Evolutionary conservation across 2,888 invertebrate species (phyloP).

Genomic region (Dendrolimus houi): DNA sequence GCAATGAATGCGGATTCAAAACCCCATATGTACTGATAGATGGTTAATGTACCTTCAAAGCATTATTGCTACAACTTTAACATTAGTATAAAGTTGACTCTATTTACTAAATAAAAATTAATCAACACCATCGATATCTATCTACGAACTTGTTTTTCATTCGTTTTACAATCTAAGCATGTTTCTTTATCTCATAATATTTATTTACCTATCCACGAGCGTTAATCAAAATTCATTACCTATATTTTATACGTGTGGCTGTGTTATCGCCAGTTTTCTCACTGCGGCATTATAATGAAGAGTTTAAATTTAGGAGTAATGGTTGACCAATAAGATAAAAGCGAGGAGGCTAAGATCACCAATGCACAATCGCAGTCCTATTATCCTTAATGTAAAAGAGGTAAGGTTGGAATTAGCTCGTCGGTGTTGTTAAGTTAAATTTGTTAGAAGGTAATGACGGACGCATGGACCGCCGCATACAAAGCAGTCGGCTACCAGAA

Average conservation of each 20-base stretch:
- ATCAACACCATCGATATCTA: background rate
- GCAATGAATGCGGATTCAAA: too few species aligned
- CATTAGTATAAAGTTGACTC: too few species aligned
- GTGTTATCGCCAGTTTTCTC: constrained; percentile 69
- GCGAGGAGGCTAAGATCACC: constrained; percentile 58
- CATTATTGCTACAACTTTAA: too few species aligned
- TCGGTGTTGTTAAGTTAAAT: constrained; percentile 15
- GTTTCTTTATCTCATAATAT: constrained; percentile 23
- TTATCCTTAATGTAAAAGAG: constrained; percentile 16
- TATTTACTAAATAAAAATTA: background rate
- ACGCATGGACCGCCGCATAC: constrained; percentile 71
- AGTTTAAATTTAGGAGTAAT: constrained; percentile 76
- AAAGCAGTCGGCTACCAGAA: constrained; percentile 75
- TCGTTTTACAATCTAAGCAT: constrained; percentile 19
- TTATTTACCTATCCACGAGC: constrained; percentile 39
- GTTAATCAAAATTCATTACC: constrained; percentile 69
- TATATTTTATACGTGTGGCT: constrained; percentile 60
- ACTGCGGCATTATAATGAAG: constrained; percentile 72
- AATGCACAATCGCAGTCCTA: constrained; percentile 16
- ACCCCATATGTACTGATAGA: too few species aligned
- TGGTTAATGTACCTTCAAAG: too few species aligned
- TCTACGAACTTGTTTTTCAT: constrained; percentile 1
- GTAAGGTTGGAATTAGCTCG: constrained; percentile 29
- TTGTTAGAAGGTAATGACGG: constrained; percentile 64
- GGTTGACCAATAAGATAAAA: constrained; percentile 76